Conservation (phyloP, 2,113 vertebrate genomes). For the human (Homo sapiens) region GRCh38 chr7:80144001-80144500, state of each 20-base stretch:
- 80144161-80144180: conserved; percentile 27
- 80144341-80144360: conserved; percentile 26
- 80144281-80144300: conserved; percentile 21
- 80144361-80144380: not conserved
- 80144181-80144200: not conserved
- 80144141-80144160: not conserved
- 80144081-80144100: not conserved
- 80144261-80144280: conserved; percentile 13
- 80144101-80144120: not conserved
- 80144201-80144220: conserved; percentile 30
- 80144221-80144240: not conserved
- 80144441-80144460: not conserved
- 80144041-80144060: conserved; percentile 2
- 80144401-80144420: not conserved
- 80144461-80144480: not conserved
- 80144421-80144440: conserved; percentile 15
- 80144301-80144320: not conserved
- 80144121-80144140: not conserved
- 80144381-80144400: conserved; percentile 1
- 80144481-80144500: not conserved
- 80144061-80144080: not conserved
- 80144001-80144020: conserved; percentile 1
- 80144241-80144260: conserved; percentile 3
- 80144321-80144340: conserved; percentile 33
- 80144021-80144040: not conserved